phyloP scores from a whole-genome alignment of 2,888 invertebrate genomes.

The Eucera pruinosa region DNA sequence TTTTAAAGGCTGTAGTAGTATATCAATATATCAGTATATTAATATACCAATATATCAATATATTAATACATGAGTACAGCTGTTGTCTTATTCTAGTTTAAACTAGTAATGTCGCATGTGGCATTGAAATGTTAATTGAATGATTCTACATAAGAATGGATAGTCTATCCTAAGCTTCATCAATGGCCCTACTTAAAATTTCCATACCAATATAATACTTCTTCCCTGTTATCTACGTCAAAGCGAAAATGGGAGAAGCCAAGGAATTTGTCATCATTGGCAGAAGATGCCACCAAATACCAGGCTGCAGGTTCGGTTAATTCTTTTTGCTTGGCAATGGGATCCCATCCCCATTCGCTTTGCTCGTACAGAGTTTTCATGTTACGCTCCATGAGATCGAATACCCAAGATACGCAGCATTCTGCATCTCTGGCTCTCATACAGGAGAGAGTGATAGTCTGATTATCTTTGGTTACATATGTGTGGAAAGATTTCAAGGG shows the following conservation, averaged over 20 bases:
- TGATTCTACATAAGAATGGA: no score
- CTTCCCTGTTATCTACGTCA: conserved; percentile 88
- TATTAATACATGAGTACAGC: no score
- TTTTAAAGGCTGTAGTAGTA: no score
- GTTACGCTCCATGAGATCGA: conserved; percentile 91
- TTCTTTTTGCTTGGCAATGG: conserved; percentile 87
- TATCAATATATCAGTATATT: no score
- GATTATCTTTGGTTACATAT: conserved; percentile 87
- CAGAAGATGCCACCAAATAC: conserved; percentile 86
- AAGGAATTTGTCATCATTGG: conserved; percentile 85
- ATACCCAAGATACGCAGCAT: conserved; percentile 88
- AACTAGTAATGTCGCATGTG: no score
- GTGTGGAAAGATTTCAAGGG: conserved; percentile 87
- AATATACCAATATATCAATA: no score
- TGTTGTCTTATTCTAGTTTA: no score
- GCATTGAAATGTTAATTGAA: no score
- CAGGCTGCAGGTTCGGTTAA: conserved; percentile 88
- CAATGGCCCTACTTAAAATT: no score
- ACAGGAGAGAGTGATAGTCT: conserved; percentile 87
- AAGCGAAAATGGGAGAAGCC: conserved; percentile 91
- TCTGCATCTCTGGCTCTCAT: conserved; percentile 86
- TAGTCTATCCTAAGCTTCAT: no score
- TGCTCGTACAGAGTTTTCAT: conserved; percentile 90
- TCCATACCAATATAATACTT: conserved; percentile 90
- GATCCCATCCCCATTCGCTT: conserved; percentile 88